phyloP scores from a whole-genome alignment of 2,113 vertebrate species.

The Heterocephalus glaber region DNA sequence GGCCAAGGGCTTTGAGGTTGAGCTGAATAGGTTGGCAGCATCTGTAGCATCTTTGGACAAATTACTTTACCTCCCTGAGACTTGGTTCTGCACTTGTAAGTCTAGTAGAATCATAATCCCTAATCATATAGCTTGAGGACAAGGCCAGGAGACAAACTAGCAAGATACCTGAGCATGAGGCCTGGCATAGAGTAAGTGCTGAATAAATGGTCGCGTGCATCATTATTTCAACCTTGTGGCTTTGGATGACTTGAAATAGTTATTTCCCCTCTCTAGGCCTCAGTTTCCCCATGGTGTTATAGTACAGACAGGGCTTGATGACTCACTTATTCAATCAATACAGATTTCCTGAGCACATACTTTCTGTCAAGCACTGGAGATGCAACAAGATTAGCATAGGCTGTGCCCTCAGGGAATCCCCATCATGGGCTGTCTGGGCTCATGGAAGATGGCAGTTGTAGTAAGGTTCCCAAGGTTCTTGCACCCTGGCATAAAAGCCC shows the following conservation, averaged over 20 bases:
- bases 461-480: neutral
- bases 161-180: accelerated
- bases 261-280: neutral
- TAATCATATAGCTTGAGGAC: neutral
- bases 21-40: neutral
- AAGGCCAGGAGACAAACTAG: neutral
- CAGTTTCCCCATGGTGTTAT: neutral
- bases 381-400: neutral
- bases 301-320: neutral
- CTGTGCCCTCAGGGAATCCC: neutral
- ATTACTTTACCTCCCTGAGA: neutral
- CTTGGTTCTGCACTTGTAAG: neutral
- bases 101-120: neutral
- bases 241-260: neutral
- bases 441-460: neutral
- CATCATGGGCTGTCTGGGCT: accelerated
- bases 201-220: accelerated
- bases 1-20: neutral
- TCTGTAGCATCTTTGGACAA: neutral
- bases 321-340: neutral
- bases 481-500: neutral
- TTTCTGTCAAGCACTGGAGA: neutral
- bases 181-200: neutral
- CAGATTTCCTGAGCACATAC: neutral
- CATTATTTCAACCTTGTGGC: neutral